Percentiles rank a stretch among this genome's conserved stretches.
Evolutionary conservation across 2,113 vertebrate species (phyloP).

Genomic region (Rhynchopsitta pachyrhyncha): DNA sequence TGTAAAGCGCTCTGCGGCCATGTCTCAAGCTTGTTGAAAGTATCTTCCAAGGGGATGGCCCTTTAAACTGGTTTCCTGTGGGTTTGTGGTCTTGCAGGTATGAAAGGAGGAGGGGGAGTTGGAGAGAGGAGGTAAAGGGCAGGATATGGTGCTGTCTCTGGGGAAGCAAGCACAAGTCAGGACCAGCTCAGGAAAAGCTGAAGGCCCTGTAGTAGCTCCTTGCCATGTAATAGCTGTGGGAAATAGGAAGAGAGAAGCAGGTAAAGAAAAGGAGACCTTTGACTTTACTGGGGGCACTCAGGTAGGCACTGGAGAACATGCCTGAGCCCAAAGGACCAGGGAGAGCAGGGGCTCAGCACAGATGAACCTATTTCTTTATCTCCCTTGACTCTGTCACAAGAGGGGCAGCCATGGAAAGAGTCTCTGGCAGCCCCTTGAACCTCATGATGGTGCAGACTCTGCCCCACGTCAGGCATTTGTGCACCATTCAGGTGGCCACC

Average conservation of each 20-base stretch:
- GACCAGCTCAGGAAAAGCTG: background rate
- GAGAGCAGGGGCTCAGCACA: background rate
- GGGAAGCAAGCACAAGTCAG: background rate
- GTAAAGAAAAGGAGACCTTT: background rate
- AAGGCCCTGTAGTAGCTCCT: background rate
- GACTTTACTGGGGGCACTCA: background rate
- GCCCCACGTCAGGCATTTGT: background rate
- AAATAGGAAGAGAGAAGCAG: background rate
- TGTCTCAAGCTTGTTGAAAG: background rate
- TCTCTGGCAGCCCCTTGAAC: background rate
- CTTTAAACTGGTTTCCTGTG: background rate
- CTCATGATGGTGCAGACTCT: background rate
- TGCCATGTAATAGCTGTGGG: background rate
- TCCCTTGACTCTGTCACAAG: background rate
- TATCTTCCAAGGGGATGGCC: background rate
- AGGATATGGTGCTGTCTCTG: background rate
- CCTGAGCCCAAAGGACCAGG: background rate
- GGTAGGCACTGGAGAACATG: rapidly evolving
- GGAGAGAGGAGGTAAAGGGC: background rate
- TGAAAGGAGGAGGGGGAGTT: background rate
- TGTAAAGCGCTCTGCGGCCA: background rate
- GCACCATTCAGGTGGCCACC: background rate
- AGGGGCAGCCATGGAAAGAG: background rate
- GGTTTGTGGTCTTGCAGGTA: background rate
- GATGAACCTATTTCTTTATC: background rate